A percentile compares a stretch with the other conserved stretches of the same genome.
Conservation (phyloP, 1,140 invertebrate genomes). For the Danaus plexippus region DNA sequence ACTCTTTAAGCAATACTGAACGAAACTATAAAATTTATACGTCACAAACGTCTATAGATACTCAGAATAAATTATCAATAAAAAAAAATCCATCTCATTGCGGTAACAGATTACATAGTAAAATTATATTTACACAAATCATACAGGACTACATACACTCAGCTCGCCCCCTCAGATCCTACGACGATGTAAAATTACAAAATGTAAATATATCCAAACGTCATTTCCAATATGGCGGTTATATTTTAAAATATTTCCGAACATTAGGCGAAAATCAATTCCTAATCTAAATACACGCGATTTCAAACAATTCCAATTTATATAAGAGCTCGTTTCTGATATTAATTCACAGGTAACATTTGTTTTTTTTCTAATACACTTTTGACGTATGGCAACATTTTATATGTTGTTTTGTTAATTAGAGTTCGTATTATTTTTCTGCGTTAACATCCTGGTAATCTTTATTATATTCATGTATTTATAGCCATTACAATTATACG, state of each 20-base stretch:
- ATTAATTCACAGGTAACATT: too few species aligned
- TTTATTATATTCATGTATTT: too few species aligned
- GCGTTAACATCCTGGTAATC: too few species aligned
- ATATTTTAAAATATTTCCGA: conserved; percentile 25
- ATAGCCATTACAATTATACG: too few species aligned
- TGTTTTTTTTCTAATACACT: too few species aligned
- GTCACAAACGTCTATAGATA: conserved; percentile 48
- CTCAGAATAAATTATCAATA: conserved; percentile 46
- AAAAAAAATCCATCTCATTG: conserved; percentile 31
- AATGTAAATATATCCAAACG: conserved; percentile 37
- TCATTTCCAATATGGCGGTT: conserved; percentile 24
- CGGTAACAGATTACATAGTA: conserved; percentile 53
- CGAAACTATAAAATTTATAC: conserved; percentile 69
- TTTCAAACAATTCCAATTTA: conserved; percentile 5
- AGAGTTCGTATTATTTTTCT: too few species aligned
- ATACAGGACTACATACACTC: too few species aligned
- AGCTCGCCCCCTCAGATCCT: conserved; percentile 12
- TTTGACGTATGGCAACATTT: too few species aligned
- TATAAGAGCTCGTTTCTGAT: too few species aligned
- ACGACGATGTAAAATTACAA: conserved; percentile 27
- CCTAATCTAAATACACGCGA: conserved; percentile 10
- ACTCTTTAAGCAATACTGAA: conserved; percentile 61
- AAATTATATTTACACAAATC: conserved; percentile 26
- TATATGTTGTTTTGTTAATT: too few species aligned
- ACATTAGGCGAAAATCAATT: conserved; percentile 18